Percentiles rank a stretch among this genome's conserved stretches.
These are phyloP conservation scores for Heterodera schachtii DNA, from an alignment of 1,140 invertebrate species.

Conservation along the genomic window DNA sequence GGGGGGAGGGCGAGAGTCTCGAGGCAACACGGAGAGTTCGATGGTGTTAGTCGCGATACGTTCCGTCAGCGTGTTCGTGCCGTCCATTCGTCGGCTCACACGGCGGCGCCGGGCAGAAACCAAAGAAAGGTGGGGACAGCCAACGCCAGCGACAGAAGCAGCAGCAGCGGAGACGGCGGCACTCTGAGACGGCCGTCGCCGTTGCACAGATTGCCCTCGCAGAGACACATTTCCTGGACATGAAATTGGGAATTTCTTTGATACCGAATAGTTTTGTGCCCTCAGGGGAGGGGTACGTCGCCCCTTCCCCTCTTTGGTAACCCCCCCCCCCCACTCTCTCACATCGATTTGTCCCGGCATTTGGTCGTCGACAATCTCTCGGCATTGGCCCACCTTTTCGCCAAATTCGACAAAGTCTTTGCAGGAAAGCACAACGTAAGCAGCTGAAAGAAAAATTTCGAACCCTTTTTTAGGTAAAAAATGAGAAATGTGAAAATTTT, in stretches of 20 bases:
- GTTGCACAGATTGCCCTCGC: slow-evolving; percentile 18
- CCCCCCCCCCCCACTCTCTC: neutral
- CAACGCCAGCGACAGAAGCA: neutral
- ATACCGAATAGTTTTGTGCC: no score
- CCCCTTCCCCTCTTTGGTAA: no score
- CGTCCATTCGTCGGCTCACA: neutral
- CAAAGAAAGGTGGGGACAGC: neutral
- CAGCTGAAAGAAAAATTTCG: slow-evolving; percentile 1
- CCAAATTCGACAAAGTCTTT: slow-evolving; percentile 17
- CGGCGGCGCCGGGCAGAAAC: neutral
- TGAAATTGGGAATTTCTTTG: neutral
- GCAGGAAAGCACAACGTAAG: slow-evolving; percentile 5
- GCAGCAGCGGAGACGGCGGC: neutral
- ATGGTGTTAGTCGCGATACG: no score
- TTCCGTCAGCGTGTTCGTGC: no score
- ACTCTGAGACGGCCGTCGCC: neutral
- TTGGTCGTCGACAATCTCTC: slow-evolving; percentile 14
- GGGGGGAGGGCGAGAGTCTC: no score
- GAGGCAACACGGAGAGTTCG: no score
- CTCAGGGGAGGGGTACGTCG: no score
- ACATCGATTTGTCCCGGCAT: slow-evolving; percentile 26
- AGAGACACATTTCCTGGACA: slow-evolving; percentile 15
- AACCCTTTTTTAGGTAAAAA: no score
- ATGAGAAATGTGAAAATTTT: no score
- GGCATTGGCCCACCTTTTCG: slow-evolving; percentile 4